Base-by-base conservation (phyloP, 1,140 invertebrate genomes). In the Drosophila orosa region DNA sequence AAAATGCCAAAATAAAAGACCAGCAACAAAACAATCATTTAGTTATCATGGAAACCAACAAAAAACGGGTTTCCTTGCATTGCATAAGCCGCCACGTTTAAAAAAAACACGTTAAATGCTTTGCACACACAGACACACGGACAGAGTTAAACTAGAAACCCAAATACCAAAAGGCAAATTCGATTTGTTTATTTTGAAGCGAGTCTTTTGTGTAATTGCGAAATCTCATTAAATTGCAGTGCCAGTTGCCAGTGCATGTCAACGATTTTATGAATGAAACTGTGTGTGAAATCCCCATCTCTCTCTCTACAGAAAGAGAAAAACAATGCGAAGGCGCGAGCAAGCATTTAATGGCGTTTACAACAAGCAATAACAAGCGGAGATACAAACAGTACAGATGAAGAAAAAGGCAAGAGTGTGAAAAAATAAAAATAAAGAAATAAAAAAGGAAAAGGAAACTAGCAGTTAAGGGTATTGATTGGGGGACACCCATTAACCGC, bases 241-340 rank as follows among this genome's bases (percentile, higher is more conserved):
- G 60, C 39, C 58, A 42, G 55, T 60, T 60, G 60, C 39, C 37
- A 42, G 58, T 67, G 66, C 68, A 57, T 74, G 60, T 82, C 80
- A 74, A 82, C 69, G 39, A 24, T 74, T 82, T 82, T 83, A 74
- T 82, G 79, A 82, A 82, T 78, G 80, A 72, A 80, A 65, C 65
- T 56, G 48, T 60, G 47, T 60, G 47, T 22, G 48, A 42, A 79
- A 56, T 77, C 54, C 56, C 39, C n/a, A 24, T 10, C 22, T 13
- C n/a, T 63, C 63, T 48, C 63, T 67, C 6, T 67, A 44, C 42
- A 22, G 60, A 67, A 33, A 67, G 65, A 67, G 65, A 65, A 37
- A 25, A 31, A 61, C 42, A 56, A 48, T 67, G 27, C 58, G 40
- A 68, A 68, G 78, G 58, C 63, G 63, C 74, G 62, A 78, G 71